Evolutionary conservation across 2,888 invertebrate genomes (phyloP).

Genomic region (Synergus umbraculus): DNA sequence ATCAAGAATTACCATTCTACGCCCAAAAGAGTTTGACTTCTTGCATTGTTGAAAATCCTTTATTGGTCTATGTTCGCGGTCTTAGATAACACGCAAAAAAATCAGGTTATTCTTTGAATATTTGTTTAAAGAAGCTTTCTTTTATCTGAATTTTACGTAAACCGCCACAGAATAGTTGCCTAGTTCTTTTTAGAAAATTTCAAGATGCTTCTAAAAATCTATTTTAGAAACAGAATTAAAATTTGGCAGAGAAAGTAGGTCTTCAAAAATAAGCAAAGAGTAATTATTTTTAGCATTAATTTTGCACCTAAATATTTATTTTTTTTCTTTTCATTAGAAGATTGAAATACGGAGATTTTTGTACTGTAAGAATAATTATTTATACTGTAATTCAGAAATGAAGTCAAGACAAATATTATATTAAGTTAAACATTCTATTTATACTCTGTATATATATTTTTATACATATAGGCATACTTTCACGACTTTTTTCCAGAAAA

Average conservation of each 20-base stretch:
- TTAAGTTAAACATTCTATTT: too few species aligned
- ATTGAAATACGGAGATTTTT: too few species aligned
- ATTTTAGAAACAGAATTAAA: background rate
- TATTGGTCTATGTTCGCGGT: constrained; percentile 58
- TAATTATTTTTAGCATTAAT: background rate
- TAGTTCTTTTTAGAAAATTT: too few species aligned
- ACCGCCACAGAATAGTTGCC: background rate
- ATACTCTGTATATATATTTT: too few species aligned
- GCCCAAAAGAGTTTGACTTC: constrained; percentile 61
- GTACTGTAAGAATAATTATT: too few species aligned
- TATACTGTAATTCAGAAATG: too few species aligned
- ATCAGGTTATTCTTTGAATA: background rate
- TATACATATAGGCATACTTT: background rate
- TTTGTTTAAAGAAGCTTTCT: background rate
- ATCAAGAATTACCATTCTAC: constrained; percentile 66
- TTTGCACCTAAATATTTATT: too few species aligned
- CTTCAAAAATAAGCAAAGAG: background rate
- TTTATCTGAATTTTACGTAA: background rate
- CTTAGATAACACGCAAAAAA: background rate
- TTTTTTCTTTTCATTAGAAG: too few species aligned
- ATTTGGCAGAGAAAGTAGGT: background rate
- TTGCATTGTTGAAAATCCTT: constrained; percentile 68
- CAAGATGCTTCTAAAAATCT: too few species aligned
- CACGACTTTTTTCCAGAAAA: background rate
- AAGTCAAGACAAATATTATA: too few species aligned